Evolutionary conservation across 1,140 invertebrate species (phyloP).

Genomic region (Vanessa tameamea): DNA sequence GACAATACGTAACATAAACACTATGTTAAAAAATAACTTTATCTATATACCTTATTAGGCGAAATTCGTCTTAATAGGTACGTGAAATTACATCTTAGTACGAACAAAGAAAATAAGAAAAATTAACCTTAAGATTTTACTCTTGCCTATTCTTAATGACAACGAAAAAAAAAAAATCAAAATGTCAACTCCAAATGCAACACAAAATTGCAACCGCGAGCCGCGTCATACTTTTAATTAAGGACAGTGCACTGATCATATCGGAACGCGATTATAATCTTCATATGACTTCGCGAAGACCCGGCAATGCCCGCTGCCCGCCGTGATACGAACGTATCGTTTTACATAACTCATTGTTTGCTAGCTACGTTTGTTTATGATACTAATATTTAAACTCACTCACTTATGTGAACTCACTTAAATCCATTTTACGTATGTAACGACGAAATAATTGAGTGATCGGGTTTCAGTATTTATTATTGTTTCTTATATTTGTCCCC

Average conservation of each 20-base stretch:
- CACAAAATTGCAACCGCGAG: slow-evolving; percentile 10
- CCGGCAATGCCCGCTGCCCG: slow-evolving; percentile 54
- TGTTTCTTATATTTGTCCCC: neutral
- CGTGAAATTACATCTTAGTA: too few relatives aligned
- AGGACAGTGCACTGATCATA: slow-evolving; percentile 77
- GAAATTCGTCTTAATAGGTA: too few relatives aligned
- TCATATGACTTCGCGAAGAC: slow-evolving; percentile 78
- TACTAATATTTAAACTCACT: neutral
- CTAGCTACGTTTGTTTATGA: slow-evolving; percentile 15
- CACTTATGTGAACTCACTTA: neutral
- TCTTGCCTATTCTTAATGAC: too few relatives aligned
- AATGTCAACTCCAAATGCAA: neutral
- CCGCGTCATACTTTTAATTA: slow-evolving; percentile 65
- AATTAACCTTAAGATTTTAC: too few relatives aligned
- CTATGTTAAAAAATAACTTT: too few relatives aligned
- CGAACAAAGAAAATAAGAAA: too few relatives aligned
- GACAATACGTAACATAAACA: too few relatives aligned
- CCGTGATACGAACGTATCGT: slow-evolving; percentile 65
- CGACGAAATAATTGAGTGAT: slow-evolving; percentile 2
- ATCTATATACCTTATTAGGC: too few relatives aligned
- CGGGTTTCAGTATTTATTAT: neutral
- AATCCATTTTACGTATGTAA: neutral
- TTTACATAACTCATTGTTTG: slow-evolving; percentile 70
- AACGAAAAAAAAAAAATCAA: too few relatives aligned
- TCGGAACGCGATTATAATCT: slow-evolving; percentile 79